phyloP scores from a whole-genome alignment of 2,888 invertebrate genomes.

The Hemicrepidius hirtus region DNA sequence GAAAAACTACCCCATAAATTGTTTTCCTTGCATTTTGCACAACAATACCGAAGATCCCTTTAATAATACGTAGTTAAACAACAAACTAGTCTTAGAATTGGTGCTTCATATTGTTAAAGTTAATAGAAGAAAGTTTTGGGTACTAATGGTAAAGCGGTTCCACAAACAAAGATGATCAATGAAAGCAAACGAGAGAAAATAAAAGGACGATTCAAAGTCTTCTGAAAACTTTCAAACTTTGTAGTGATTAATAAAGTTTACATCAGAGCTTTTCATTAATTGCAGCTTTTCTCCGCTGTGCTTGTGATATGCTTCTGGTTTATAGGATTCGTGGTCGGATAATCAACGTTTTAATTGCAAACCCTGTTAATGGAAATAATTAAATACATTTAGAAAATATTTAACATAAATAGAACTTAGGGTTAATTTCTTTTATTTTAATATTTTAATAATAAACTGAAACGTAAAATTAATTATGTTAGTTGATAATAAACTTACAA shows the following conservation, averaged over 20 bases:
- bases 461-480: too few relatives aligned
- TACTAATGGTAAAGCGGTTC: constrained; percentile 15
- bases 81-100: neutral
- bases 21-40: too few relatives aligned
- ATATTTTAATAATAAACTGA: too few relatives aligned
- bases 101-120: neutral
- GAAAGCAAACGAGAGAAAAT: constrained; percentile 32
- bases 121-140: constrained; percentile 7
- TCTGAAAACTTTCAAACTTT: constrained; percentile 31
- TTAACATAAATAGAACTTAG: too few relatives aligned
- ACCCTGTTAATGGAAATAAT: too few relatives aligned
- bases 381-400: too few relatives aligned
- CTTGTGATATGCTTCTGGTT: constrained; percentile 27
- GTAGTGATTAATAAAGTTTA: constrained; percentile 46
- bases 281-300: constrained; percentile 19
- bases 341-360: constrained; percentile 3
- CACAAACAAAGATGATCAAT: constrained; percentile 17
- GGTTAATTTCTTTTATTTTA: too few relatives aligned
- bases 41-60: too few relatives aligned
- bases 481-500: too few relatives aligned
- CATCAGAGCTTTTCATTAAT: constrained; percentile 38
- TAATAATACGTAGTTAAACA: too few relatives aligned
- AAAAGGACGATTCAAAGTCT: constrained; percentile 40
- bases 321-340: constrained; percentile 13
- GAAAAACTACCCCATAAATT: too few relatives aligned